Evolutionary conservation across 2,113 vertebrate genomes (phyloP).

Genomic region (Leuciscus idus): DNA sequence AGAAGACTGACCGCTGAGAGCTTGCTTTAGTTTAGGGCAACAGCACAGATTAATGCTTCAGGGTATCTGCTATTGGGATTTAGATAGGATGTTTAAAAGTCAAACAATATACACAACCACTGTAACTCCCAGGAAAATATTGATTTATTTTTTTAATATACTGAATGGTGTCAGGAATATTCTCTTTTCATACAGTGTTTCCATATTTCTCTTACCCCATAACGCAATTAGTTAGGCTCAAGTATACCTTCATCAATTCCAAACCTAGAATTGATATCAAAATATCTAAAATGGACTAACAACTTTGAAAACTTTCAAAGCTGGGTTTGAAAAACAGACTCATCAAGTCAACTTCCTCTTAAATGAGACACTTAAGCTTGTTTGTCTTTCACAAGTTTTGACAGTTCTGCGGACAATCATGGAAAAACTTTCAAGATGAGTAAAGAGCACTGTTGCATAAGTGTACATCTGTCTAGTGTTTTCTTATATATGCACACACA

Average conservation of each 20-base stretch:
- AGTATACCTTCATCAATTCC: neutral
- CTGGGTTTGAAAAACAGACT: neutral
- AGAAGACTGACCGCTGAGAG: slow-evolving; percentile 30
- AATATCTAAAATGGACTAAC: neutral
- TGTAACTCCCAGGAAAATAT: neutral
- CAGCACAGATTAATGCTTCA: slow-evolving; percentile 16
- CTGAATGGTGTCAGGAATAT: neutral
- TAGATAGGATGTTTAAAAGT: slow-evolving; percentile 3
- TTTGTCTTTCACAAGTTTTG: neutral
- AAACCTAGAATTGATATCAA: no score
- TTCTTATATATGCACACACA: neutral
- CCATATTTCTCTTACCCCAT: neutral
- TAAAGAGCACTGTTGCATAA: neutral
- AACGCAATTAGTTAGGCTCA: neutral
- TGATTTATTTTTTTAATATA: neutral
- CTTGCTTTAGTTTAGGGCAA: slow-evolving; percentile 8
- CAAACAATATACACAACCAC: neutral
- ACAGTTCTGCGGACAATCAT: neutral
- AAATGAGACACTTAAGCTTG: neutral
- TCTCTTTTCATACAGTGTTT: neutral
- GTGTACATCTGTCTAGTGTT: neutral
- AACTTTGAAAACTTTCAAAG: neutral
- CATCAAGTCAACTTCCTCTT: neutral
- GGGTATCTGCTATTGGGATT: slow-evolving; percentile 11
- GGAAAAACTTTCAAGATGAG: neutral